Conservation (phyloP, 1,140 invertebrate genomes). For the Hycleus phaleratus region DNA sequence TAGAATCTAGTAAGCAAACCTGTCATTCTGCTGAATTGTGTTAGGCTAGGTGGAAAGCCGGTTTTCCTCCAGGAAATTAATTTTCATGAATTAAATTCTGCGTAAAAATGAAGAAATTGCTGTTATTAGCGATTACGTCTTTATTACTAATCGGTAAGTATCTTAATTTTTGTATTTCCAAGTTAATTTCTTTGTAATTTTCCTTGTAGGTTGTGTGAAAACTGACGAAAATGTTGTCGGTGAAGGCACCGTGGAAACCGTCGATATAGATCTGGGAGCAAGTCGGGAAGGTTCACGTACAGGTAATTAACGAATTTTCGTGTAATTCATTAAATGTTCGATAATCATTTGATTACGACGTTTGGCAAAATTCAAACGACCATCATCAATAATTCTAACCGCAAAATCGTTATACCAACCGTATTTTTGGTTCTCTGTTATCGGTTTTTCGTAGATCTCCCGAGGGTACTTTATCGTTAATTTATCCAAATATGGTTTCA, state of each 20-base stretch:
- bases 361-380: conserved; percentile 35
- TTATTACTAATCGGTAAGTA: conserved; percentile 48
- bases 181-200: not conserved
- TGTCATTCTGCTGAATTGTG: conserved; percentile 6
- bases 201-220: conserved; percentile 24
- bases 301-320: conserved; percentile 49
- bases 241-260: conserved; percentile 45
- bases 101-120: conserved; percentile 48
- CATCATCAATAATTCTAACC: conserved; percentile 25
- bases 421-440: conserved; percentile 42
- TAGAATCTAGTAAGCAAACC: not conserved
- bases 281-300: conserved; percentile 77
- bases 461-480: conserved; percentile 28
- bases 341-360: conserved; percentile 33
- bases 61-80: not conserved
- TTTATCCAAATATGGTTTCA: conserved; percentile 24
- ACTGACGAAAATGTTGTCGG: conserved; percentile 30
- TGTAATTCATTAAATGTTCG: conserved; percentile 40
- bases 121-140: conserved; percentile 43
- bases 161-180: conserved; percentile 19
- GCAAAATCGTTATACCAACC: conserved; percentile 37
- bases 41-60: conserved; percentile 3
- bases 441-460: conserved; percentile 30
- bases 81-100: not conserved
- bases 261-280: conserved; percentile 69